Percentiles rank a stretch among this genome's conserved stretches.
phyloP scores from a whole-genome alignment of 2,888 invertebrate species.

The Drosophila prolongata region DNA sequence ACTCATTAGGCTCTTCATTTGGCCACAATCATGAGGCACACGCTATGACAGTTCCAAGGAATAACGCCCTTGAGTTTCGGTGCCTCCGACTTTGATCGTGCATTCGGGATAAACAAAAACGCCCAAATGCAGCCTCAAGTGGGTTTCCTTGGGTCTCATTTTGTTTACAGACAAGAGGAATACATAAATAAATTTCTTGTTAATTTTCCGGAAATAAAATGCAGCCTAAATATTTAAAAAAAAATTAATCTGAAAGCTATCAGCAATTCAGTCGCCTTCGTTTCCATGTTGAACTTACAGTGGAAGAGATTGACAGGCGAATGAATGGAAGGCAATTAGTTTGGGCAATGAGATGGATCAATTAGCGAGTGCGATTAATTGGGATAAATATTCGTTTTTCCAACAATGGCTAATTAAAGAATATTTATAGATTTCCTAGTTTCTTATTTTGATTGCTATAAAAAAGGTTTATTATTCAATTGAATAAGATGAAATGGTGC shows the following conservation, averaged over 20 bases:
- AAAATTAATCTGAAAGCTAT: constrained; percentile 5
- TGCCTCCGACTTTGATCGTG: constrained; percentile 1
- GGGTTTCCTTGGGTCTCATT: constrained; percentile 28
- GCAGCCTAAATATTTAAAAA: constrained; percentile 8
- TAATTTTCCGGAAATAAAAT: constrained; percentile 39
- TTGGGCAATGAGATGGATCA: constrained; percentile 14
- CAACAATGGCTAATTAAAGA: constrained; percentile 26
- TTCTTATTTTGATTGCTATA: constrained; percentile 14
- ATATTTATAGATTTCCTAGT: constrained; percentile 15
- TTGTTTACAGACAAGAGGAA: constrained; percentile 27
- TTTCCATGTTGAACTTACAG: constrained; percentile 1
- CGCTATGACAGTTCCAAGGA: constrained; percentile 7
- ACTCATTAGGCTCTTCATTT: constrained; percentile 8
- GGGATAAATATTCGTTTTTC: constrained; percentile 4
- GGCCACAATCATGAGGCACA: neutral
- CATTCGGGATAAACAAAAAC: constrained; percentile 27
- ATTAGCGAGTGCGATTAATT: constrained; percentile 27
- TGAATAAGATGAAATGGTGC: constrained; percentile 5
- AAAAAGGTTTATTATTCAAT: constrained; percentile 7
- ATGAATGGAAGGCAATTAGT: constrained; percentile 10
- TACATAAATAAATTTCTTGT: constrained; percentile 32
- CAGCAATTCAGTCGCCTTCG: neutral
- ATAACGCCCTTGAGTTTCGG: constrained; percentile 18
- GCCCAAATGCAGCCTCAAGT: constrained; percentile 32
- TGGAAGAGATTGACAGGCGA: constrained; percentile 1